A percentile compares a stretch with the other conserved stretches of the same genome.
Conservation (phyloP, 2,113 vertebrate genomes). For the Oenanthe melanoleuca region DNA sequence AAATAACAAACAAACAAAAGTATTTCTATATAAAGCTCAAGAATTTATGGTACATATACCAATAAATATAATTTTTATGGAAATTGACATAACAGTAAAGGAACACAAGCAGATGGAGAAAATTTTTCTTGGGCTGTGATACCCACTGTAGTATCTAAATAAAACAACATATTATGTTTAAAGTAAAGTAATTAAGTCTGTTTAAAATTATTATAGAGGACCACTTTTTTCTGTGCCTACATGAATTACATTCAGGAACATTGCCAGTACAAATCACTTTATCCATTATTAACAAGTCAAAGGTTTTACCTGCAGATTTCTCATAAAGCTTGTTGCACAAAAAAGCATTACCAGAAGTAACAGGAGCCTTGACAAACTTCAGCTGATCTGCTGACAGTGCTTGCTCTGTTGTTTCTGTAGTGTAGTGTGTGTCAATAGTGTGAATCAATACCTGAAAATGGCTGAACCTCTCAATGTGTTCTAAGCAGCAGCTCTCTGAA, state of each 20-base stretch:
- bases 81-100: background rate
- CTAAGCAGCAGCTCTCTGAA: background rate
- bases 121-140: background rate
- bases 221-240: background rate
- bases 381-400: background rate
- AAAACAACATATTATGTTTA: background rate
- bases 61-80: background rate
- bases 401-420: background rate
- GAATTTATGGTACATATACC: background rate
- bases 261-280: background rate
- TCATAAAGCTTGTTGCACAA: background rate
- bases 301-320: background rate
- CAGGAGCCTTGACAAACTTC: background rate
- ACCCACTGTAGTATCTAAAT: background rate
- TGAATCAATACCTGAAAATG: background rate
- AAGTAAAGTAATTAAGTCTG: background rate
- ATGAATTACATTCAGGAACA: background rate
- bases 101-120: background rate
- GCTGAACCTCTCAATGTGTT: background rate
- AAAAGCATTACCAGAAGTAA: background rate
- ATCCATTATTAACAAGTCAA: background rate
- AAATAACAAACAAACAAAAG: background rate
- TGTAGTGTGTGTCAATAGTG: background rate
- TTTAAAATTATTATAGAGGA: background rate
- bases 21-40: background rate